phyloP scores from a whole-genome alignment of 2,113 vertebrate genomes.

The Dendropsophus ebraccatus region DNA sequence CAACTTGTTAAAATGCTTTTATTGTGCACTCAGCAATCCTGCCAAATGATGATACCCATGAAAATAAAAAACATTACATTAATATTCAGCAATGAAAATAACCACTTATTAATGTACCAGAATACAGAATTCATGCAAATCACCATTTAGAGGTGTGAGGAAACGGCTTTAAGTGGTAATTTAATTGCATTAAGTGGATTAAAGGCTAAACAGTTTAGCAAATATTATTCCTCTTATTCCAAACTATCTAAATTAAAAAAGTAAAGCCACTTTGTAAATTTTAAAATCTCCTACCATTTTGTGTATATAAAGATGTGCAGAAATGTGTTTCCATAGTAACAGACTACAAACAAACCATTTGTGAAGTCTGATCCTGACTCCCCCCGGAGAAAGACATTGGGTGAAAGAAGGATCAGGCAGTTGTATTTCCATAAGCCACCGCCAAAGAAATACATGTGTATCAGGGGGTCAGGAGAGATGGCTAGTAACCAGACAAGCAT shows the following conservation, averaged over 20 bases:
- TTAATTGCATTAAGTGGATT: not conserved
- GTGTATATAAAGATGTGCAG: not conserved
- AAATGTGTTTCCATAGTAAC: not conserved
- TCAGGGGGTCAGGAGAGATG: too few species aligned
- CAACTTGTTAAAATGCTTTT: not conserved
- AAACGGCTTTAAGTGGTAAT: not conserved
- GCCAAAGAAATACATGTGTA: too few species aligned
- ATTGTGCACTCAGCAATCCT: conserved; percentile 6
- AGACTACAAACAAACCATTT: not conserved
- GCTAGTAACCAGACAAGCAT: too few species aligned
- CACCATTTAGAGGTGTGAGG: not conserved
- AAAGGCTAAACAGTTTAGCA: not conserved
- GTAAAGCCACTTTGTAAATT: not conserved
- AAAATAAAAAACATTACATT: not conserved
- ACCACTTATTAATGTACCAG: not conserved
- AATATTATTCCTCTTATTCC: not conserved
- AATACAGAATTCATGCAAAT: not conserved
- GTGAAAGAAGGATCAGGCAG: too few species aligned
- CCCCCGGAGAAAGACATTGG: too few species aligned
- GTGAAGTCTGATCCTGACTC: too few species aligned
- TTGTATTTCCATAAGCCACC: too few species aligned
- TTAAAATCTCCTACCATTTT: not conserved
- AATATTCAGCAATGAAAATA: not conserved
- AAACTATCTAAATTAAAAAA: not conserved
- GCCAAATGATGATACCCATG: not conserved